Base-by-base conservation (phyloP, 2,888 invertebrate species). In the Megastigmus dorsalis region DNA sequence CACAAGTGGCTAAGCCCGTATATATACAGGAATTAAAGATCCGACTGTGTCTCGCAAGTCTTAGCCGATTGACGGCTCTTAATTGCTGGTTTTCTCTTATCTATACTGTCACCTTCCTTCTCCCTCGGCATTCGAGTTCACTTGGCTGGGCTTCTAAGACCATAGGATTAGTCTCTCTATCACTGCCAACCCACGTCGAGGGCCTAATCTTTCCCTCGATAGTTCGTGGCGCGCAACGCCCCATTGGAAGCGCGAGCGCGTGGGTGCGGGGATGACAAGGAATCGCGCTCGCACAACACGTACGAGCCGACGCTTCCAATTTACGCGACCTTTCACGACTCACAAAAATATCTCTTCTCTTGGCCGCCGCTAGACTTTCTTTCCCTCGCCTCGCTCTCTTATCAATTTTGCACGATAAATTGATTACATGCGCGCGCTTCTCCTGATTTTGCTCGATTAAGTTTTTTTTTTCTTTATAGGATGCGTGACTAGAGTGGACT, bases 101-200 rank as follows among this genome's bases (percentile, higher is more conserved):
- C 87, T 85, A n/a, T n/a, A 82, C 86, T 86, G 87, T 87, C 87
- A 85, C 86, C 84, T 84, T 82, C 81, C 72, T 38, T 43, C 30
- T 43, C 41, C 4, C 23, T 71, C 59, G 9, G 26, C 41, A 26
- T 18, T 36, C 41, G 50, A 65, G 50, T 43, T 59, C 23, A 38
- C 41, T 67, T 41, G 20, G 48, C 74, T 69, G 9, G 48, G 26
- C 45, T 68, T 76, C 73, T 79, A 82, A 84, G 82, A 80, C 82
- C 76, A 75, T 66, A 41, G 85, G 87, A 86, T 87, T 86, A 87
- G 84, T 84, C 82, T 82, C 84, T 85, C 84, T 86, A 86, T 87
- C 87, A 83, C 82, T 82, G 80, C 78, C 80, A 81, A 83, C 83
- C 85, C 84, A 82, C 83, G 82, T 85, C 81, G 79, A 78, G 78